These are phyloP conservation scores for Aleiodes leptofemur DNA, from an alignment of 2,888 invertebrate species.

Conservation along the genomic window DNA sequence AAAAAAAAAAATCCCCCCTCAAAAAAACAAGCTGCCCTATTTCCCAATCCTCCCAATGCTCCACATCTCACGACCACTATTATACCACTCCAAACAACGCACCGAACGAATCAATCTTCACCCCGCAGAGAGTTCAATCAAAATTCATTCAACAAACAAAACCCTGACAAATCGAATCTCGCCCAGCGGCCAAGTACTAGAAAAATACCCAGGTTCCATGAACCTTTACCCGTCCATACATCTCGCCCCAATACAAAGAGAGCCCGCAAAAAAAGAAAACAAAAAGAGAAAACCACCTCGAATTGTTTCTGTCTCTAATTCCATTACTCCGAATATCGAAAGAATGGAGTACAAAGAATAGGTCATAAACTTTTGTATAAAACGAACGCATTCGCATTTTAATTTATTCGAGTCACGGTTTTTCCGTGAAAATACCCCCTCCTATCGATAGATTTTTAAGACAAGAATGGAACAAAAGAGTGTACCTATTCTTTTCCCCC, in stretches of 20 bases:
- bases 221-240: background rate
- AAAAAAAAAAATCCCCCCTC: background rate
- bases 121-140: background rate
- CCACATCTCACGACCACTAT: background rate
- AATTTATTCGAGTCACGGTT: conserved; percentile 47
- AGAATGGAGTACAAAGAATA: conserved; percentile 25
- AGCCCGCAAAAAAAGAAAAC: background rate
- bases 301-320: conserved; percentile 2
- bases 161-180: background rate
- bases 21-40: background rate
- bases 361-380: conserved; percentile 23
- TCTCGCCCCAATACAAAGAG: background rate
- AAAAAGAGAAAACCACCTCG: background rate
- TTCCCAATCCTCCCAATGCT: background rate
- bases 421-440: conserved; percentile 5
- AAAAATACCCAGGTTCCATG: background rate
- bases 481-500: background rate
- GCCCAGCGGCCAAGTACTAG: background rate
- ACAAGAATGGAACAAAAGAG: conserved; percentile 18
- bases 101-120: conserved; percentile 14
- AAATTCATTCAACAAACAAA: conserved; percentile 10
- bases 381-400: conserved; percentile 37
- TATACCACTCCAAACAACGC: background rate
- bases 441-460: background rate
- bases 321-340: background rate